Base-by-base conservation (phyloP, 2,797 vertebrate genomes). In the Thripadectes ignobilis region DNA sequence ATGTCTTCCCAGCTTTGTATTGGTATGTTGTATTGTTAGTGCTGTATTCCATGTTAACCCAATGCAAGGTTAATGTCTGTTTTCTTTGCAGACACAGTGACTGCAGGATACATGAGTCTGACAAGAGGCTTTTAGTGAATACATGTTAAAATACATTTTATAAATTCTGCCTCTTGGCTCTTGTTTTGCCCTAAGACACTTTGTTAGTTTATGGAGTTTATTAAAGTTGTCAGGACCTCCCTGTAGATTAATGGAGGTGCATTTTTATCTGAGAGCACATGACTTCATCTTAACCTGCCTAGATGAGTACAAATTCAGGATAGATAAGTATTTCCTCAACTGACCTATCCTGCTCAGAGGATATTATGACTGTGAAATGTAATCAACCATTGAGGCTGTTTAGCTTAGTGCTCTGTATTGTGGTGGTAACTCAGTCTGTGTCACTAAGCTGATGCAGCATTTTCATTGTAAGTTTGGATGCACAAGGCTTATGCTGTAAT, bases 201-300 rank as follows among this genome's bases (percentile, higher is more conserved):
- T 30, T 10, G 16, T 84, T 91, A 38, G 61, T 91, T 96, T 96
- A 39, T 32, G 34, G 46, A 65, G 43, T 92, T 95, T 87, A 87
- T 87, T 83, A 67, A 79, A 71, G 51, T 92, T 95, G 85, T 95
- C 82, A 74, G 45, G 74, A 76, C 36, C 43, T 57, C 36, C 29
- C 9, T 63, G 82, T 78, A 75, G 91, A 79, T 85, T 92, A 87
- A 78, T 81, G 61, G 73, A 88, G 49, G 21, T 92, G 23, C 32
- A 7, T 92, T 94, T 95, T 94, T 48, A 54, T 68, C 36, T 41
- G 71, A 74, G 52, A 86, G 41, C 20, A 5, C 4, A 2, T 66
- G 62, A 58, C 73, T 92, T 92, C 30, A 19, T 55, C 55, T 86
- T 91, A 86, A 86, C 43, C 49, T 85, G 58, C 30, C 32, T 84